Evolutionary conservation across 2,113 vertebrate genomes (phyloP).

Genomic region (Gallinago undulata): DNA sequence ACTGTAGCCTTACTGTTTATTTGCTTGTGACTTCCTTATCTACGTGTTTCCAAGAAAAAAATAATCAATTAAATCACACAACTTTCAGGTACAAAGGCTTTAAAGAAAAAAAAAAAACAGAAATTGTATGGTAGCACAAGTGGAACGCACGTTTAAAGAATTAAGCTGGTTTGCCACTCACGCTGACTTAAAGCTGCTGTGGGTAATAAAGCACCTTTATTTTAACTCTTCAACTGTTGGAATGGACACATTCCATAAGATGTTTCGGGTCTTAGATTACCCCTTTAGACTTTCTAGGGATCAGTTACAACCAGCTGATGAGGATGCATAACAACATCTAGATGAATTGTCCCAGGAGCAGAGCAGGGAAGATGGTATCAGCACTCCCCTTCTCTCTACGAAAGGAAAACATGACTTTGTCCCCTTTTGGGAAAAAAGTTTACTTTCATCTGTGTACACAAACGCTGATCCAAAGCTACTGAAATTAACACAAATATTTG

Average conservation of each 20-base stretch:
- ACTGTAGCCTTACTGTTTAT: neutral
- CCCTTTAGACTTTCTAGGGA: neutral
- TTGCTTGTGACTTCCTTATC: neutral
- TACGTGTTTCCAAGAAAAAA: neutral
- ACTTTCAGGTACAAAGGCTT: neutral
- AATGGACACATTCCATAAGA: neutral
- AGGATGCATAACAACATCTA: neutral
- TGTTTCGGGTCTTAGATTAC: neutral
- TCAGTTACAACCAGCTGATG: neutral
- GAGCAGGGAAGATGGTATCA: neutral
- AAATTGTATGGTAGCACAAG: neutral
- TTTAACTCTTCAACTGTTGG: neutral
- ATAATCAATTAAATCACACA: neutral
- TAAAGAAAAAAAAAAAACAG: neutral
- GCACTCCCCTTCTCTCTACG: neutral
- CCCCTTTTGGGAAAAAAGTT: neutral
- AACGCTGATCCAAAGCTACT: neutral
- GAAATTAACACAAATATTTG: slow-evolving; percentile 62
- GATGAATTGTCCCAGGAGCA: neutral
- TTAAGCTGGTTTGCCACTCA: neutral
- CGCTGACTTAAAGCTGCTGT: neutral
- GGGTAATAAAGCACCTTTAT: neutral
- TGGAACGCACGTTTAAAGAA: neutral
- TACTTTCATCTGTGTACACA: neutral
- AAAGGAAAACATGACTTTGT: slow-evolving; percentile 33